Percentiles rank a stretch among this genome's conserved stretches.
Conservation (phyloP, 2,113 vertebrate genomes). For the Poeciliopsis occidentalis region DNA sequence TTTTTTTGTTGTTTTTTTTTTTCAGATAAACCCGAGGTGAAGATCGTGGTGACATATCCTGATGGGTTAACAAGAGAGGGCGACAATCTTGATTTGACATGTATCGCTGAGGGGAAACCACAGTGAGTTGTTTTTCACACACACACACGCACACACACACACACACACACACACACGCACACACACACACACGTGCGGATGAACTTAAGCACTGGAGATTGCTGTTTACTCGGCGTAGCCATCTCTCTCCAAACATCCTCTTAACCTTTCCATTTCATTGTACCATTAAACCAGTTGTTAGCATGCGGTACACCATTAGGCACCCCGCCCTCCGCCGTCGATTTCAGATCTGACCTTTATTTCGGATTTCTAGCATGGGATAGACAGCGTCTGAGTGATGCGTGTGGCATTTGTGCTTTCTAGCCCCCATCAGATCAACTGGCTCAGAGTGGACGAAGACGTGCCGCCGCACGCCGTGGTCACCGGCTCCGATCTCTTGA, state of each 20-base stretch:
- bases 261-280: conserved; percentile 62
- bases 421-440: conserved; percentile 87
- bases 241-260: conserved; percentile 10
- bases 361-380: conserved; percentile 54
- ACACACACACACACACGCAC: no score
- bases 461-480: conserved; percentile 93
- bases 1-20: conserved; percentile 66
- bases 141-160: no score
- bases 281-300: conserved; percentile 65
- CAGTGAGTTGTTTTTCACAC: conserved; percentile 82
- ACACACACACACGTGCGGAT: neutral
- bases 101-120: conserved; percentile 92
- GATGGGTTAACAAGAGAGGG: conserved; percentile 95
- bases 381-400: conserved; percentile 60
- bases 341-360: conserved; percentile 68
- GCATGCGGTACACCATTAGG: conserved; percentile 65
- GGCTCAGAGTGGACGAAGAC: conserved; percentile 96
- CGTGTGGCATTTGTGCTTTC: conserved; percentile 60
- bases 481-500: conserved; percentile 91
- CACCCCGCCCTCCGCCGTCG: conserved; percentile 42
- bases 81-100: conserved; percentile 91
- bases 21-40: conserved; percentile 96
- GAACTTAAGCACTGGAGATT: neutral
- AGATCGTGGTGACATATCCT: conserved; percentile 91
- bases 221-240: conserved; percentile 1